phyloP scores from a whole-genome alignment of 1,140 invertebrate genomes.

The Popillia japonica region DNA sequence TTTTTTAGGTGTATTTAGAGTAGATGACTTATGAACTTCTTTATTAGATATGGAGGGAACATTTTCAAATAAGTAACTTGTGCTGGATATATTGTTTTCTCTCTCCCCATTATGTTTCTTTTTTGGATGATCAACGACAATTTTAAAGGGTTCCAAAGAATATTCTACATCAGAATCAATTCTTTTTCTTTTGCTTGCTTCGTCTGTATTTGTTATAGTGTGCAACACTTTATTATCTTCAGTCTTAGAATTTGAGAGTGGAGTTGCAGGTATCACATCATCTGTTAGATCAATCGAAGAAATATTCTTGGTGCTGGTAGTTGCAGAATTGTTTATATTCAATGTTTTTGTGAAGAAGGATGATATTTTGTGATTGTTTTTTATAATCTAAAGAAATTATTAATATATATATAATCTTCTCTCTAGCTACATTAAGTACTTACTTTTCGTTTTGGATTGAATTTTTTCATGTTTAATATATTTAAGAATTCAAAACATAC shows the following conservation, averaged over 20 bases:
- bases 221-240: background rate
- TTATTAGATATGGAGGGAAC: background rate
- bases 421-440: background rate
- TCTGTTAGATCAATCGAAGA: background rate
- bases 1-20: background rate
- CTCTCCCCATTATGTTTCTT: background rate
- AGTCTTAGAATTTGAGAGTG: background rate
- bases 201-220: background rate
- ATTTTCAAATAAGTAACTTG: background rate
- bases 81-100: slow-evolving; percentile 10
- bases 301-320: background rate
- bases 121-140: background rate
- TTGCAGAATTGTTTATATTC: background rate
- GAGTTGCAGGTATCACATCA: slow-evolving; percentile 26
- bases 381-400: slow-evolving; percentile 28
- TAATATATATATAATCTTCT: background rate
- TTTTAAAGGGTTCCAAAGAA: background rate
- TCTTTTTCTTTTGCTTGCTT: background rate
- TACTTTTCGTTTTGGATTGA: background rate
- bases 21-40: background rate
- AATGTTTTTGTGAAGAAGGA: slow-evolving; percentile 38
- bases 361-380: slow-evolving; percentile 43
- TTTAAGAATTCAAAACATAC: background rate
- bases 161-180: background rate
- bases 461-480: slow-evolving; percentile 12